These are phyloP conservation scores for Pimephales promelas DNA, from an alignment of 2,113 vertebrate genomes.

Conservation along the genomic window DNA sequence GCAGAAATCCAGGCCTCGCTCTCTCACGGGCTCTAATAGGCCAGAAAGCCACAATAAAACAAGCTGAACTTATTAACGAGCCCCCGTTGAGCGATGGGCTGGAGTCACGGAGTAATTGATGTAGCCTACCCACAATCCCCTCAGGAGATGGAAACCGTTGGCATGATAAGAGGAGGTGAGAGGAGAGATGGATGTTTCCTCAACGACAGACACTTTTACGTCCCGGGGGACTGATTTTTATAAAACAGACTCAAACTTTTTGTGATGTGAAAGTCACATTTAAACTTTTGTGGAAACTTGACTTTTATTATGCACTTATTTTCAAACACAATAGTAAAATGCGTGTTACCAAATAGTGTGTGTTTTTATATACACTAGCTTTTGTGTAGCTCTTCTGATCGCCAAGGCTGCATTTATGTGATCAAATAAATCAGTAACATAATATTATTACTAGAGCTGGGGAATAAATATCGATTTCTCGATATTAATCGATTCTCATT, in stretches of 20 bases:
- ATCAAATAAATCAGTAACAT: too few species aligned
- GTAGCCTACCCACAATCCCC: constrained; percentile 35
- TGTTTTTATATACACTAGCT: background rate
- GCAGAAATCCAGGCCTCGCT: constrained; percentile 21
- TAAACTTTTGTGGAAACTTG: background rate
- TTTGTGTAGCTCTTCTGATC: background rate
- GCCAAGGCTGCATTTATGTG: background rate
- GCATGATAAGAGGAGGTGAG: constrained; percentile 18
- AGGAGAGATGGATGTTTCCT: background rate
- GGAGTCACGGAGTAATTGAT: constrained; percentile 18
- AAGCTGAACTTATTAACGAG: constrained; percentile 34
- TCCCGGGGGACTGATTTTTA: background rate
- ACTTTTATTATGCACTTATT: background rate
- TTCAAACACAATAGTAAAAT: background rate
- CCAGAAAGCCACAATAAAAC: constrained; percentile 41
- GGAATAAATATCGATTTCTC: too few species aligned
- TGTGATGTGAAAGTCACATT: background rate
- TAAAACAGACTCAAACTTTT: background rate
- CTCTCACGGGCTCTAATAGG: constrained; percentile 31
- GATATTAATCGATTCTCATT: too few species aligned
- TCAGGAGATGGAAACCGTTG: constrained; percentile 10
- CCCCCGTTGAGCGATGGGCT: constrained; percentile 25
- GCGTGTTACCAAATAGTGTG: background rate
- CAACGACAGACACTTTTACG: background rate
- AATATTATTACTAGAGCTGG: too few species aligned